Evolutionary conservation across 1,140 invertebrate genomes (phyloP), one percentile per base, ranked within the genome.

Genomic region (Pseudomyrmex cubaensis): DNA sequence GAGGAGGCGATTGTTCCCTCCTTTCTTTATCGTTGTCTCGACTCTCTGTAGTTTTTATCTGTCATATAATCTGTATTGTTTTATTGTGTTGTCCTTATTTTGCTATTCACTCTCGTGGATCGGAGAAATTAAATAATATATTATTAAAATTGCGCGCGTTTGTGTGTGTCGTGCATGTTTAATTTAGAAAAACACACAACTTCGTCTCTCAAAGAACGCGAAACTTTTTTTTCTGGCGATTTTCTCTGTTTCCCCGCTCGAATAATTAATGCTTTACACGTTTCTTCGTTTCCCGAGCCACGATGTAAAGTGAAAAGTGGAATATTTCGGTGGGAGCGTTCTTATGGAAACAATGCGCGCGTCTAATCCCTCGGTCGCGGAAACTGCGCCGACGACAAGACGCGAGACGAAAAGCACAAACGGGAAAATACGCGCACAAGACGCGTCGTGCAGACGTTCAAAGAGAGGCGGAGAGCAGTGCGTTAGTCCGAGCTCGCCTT

Each of bases 401-500:
- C n/a, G 15, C 25, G 59, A 82, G 69, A 63, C 59, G 62, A 12
- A 59, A 73, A 62, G 63, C 74, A 84, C 70, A 61, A 69, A 80
- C 73, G 74, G 35, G 83, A 73, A 87, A 86, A 74, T 67, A 70
- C 78, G 59, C 56, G 56, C 54, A 25, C 12, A 10, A 78, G 20
- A 20, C 20, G 66, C 35, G 35, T 35, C 7, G 35, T 35, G 35
- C 4, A 50, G 56, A 62, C 22, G 25, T 20, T 25, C 46, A 12
- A 44, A 46, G 35, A 20, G 48, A 67, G 46, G 50, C 35, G 5
- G 0, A 13, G 17, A 50, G 22, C 35, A 72, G 67, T 85, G 54
- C 66, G 87, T 88, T 88, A 57, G 90, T 91, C 90, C 91, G 91
- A 90, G 87, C 88, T 84, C 77, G 84, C 52, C 87, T 82, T 73